These are phyloP conservation scores for Hoplostethus mediterraneus DNA, from an alignment of 2,797 vertebrate species.

Conservation along the genomic window DNA sequence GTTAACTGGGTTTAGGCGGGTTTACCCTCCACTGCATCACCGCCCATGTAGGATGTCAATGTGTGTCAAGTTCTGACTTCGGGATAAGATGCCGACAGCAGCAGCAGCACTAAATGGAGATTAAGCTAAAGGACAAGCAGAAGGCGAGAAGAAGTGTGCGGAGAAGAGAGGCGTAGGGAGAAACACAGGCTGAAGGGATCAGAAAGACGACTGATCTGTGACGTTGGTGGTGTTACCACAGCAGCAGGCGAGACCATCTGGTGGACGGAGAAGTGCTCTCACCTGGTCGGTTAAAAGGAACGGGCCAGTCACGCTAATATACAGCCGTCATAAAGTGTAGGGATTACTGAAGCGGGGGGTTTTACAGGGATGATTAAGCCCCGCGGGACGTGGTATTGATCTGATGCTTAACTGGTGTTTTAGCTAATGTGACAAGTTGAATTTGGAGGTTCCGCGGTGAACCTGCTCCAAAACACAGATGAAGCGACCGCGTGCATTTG, in stretches of 20 bases:
- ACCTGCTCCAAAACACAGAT: slow-evolving; percentile 3
- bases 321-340: slow-evolving; percentile 13
- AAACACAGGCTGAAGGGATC: slow-evolving; percentile 49
- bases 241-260: slow-evolving; percentile 64
- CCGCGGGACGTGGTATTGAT: slow-evolving; percentile 39
- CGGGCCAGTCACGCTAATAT: slow-evolving; percentile 11
- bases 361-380: slow-evolving; percentile 38
- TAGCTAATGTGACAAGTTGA: not conserved
- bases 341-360: slow-evolving; percentile 35
- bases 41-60: not conserved
- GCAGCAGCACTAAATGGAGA: slow-evolving; percentile 9
- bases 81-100: slow-evolving; percentile 18
- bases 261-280: slow-evolving; percentile 43
- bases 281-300: slow-evolving; percentile 35
- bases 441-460: not conserved
- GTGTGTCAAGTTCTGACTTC: slow-evolving; percentile 12
- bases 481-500: not conserved
- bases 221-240: slow-evolving; percentile 36
- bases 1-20: not conserved
- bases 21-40: not conserved
- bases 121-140: slow-evolving; percentile 4
- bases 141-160: not conserved
- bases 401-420: slow-evolving; percentile 23
- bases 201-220: slow-evolving; percentile 42
- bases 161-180: slow-evolving; percentile 5